Base-by-base conservation (phyloP, 92 coral and sea anemone genomes). In the Siderastrea siderea region DNA sequence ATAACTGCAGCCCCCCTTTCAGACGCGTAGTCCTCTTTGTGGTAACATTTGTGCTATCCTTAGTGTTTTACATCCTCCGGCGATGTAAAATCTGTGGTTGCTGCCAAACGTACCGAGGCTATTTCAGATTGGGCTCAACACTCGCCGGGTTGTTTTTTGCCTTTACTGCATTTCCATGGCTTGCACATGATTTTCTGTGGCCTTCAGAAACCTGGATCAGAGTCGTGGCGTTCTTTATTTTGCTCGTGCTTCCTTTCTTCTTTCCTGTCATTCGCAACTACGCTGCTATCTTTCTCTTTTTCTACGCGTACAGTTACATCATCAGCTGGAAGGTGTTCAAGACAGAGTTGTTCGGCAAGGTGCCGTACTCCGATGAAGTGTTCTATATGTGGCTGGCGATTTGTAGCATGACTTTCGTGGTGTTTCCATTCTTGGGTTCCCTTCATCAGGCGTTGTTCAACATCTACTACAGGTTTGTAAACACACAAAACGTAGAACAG, bases 271-370 rank as follows among this genome's bases (percentile, higher is more conserved):
- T 74, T 43, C 88, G 88, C 47, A 74, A 84, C 65, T 76, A 54
- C 15, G 88, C 88, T 1, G 83, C 71, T 19, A 8, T 84, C 7
- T 84, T 84, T 14, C 81, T 84, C 45, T 50, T 84, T 19, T 84
- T 84, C 51, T 74, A 47, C 44, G 73, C 60, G 12, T 84, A 84
- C 69, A 52, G 46, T 3, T 15, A 26, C 12, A 10, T 84, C 64
- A 71, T 84, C 16, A 76, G 80, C 72, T 84, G 88, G 88, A 60
- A 48, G 50, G 88, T 84, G 46, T 84, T 71, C 71, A 84, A 74
- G 83, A 49, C 45, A 5, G 82, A 71, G 46, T 61, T 74, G 49
- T 74, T 84, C 59, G 88, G 80, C 38, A 17, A 5, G 55, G 3
- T 84, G 14, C 72, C 71, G 15, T 84, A 84, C 57, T 74, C 88